These are phyloP conservation scores for Atrina japonica DNA, from an alignment of 2,888 invertebrate genomes.

Conservation along the genomic window DNA sequence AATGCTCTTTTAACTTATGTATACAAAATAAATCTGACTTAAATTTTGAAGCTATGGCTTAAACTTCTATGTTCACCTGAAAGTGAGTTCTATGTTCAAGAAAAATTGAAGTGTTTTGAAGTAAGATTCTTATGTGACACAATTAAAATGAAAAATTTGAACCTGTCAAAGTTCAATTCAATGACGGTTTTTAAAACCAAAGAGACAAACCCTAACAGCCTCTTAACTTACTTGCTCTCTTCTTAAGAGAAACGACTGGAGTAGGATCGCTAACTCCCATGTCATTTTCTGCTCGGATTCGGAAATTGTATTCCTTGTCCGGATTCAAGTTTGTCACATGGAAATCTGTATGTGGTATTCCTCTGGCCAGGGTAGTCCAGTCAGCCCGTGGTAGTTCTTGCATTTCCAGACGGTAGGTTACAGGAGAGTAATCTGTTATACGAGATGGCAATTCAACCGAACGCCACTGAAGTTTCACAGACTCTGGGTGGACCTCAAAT, in stretches of 20 bases:
- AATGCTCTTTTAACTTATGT: too few species aligned
- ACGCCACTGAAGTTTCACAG: constrained; percentile 71
- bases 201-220: too few species aligned
- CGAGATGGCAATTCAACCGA: constrained; percentile 69
- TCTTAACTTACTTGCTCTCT: constrained; percentile 63
- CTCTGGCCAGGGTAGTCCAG: constrained; percentile 85
- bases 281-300: constrained; percentile 97
- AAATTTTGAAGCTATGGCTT: too few species aligned
- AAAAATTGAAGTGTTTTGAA: too few species aligned
- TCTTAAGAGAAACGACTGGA: constrained; percentile 85
- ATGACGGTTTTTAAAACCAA: neutral
- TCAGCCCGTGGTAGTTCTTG: constrained; percentile 84
- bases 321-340: constrained; percentile 85
- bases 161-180: too few species aligned
- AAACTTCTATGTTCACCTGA: too few species aligned
- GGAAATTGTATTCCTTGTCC: constrained; percentile 96
- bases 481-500: constrained; percentile 66
- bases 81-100: too few species aligned
- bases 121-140: too few species aligned
- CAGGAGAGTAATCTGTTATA: constrained; percentile 82
- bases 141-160: too few species aligned
- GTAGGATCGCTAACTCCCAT: constrained; percentile 98
- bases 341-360: constrained; percentile 68
- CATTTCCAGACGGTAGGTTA: constrained; percentile 74
- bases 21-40: too few species aligned